Conservation (phyloP, 92 coral and sea anemone genomes). For the Pocillopora grandis region DNA sequence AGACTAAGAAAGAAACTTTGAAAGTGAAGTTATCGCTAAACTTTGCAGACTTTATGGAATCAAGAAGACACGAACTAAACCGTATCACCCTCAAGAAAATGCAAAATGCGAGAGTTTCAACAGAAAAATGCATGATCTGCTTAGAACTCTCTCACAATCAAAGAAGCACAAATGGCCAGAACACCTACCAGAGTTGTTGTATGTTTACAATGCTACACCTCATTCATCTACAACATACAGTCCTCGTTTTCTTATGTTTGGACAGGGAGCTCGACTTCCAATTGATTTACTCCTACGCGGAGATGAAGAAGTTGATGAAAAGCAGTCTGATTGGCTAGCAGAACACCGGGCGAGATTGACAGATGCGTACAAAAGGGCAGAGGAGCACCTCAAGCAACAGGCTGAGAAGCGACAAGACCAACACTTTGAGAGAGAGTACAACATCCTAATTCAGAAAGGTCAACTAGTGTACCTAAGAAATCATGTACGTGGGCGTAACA, state of each 20-base stretch:
- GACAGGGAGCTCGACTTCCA: conserved; percentile 51
- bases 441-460: conserved; percentile 32
- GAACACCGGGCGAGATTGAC: conserved; percentile 42
- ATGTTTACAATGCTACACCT: conserved; percentile 59
- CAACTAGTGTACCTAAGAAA: conserved; percentile 33
- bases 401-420: conserved; percentile 44
- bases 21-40: conserved; percentile 44
- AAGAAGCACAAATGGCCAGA: conserved; percentile 69
- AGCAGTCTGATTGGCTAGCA: conserved; percentile 40
- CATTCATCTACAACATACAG: conserved; percentile 62
- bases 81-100: conserved; percentile 68
- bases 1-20: conserved; percentile 67
- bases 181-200: conserved; percentile 62
- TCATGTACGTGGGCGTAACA: conserved; percentile 45
- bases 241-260: conserved; percentile 58
- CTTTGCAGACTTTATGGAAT: conserved; percentile 49
- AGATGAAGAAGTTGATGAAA: conserved; percentile 3
- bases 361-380: conserved; percentile 68
- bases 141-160: conserved; percentile 36
- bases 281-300: conserved; percentile 47
- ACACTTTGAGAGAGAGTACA: conserved; percentile 22
- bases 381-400: conserved; percentile 55
- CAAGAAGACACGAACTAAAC: conserved; percentile 58
- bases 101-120: conserved; percentile 77
- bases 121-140: conserved; percentile 64